A percentile compares a stretch with the other conserved stretches of the same genome.
phyloP scores from a whole-genome alignment of 1,140 invertebrate genomes.

The Cydia strobilella region DNA sequence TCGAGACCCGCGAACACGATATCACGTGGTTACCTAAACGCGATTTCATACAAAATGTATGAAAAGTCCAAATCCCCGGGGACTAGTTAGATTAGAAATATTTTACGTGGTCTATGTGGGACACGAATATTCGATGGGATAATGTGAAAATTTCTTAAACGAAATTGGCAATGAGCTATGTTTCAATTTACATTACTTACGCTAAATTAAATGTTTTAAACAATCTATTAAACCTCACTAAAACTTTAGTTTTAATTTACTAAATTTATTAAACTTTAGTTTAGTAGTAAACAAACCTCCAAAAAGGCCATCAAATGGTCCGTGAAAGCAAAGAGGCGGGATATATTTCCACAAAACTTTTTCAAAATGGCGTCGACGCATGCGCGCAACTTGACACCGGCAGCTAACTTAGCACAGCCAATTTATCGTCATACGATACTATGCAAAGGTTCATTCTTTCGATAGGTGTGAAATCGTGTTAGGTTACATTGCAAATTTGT shows the following conservation, averaged over 20 bases:
- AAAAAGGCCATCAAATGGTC: constrained; percentile 22
- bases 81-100: no score
- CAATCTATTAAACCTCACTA: background rate
- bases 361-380: constrained; percentile 28
- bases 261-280: no score
- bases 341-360: constrained; percentile 31
- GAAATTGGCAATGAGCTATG: background rate
- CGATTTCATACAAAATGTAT: no score
- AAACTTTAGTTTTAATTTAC: background rate
- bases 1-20: no score
- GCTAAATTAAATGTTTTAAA: background rate
- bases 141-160: background rate
- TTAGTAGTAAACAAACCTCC: background rate
- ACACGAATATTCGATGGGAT: no score
- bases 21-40: no score
- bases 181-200: background rate
- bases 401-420: background rate
- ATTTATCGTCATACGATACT: constrained; percentile 24
- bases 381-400: constrained; percentile 17
- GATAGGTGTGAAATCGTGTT: constrained; percentile 15
- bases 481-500: constrained; percentile 19
- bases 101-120: no score
- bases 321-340: constrained; percentile 18
- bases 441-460: constrained; percentile 24
- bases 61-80: no score